Conservation (phyloP, 2,888 invertebrate genomes). For the Trachelus tabidus region DNA sequence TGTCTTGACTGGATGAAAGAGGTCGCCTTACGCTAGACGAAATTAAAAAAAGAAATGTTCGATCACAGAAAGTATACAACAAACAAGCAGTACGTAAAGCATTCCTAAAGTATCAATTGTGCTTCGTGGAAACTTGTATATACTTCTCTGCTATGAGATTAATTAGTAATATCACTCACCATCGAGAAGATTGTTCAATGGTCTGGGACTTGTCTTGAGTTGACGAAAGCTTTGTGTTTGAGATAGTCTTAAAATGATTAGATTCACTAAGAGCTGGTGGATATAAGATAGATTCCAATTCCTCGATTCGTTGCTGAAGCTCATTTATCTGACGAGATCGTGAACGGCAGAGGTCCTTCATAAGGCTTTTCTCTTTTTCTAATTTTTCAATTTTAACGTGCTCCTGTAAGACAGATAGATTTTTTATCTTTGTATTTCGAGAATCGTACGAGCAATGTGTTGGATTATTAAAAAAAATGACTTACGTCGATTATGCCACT, state of each 20-base stretch:
- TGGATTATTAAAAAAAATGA: slow-evolving; percentile 6
- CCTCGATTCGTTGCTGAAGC: slow-evolving; percentile 35
- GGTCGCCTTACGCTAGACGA: background rate
- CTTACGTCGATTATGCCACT: slow-evolving; percentile 50
- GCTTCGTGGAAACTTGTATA: background rate
- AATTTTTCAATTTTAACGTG: slow-evolving; percentile 69
- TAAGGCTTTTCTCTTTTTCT: slow-evolving; percentile 67
- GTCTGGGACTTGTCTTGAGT: background rate
- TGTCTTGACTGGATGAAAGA: slow-evolving; percentile 5
- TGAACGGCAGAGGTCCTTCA: slow-evolving; percentile 68
- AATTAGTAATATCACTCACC: background rate
- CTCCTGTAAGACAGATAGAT: slow-evolving; percentile 57
- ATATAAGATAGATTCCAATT: slow-evolving; percentile 26
- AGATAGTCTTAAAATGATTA: background rate
- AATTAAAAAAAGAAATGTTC: background rate
- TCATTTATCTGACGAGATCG: slow-evolving; percentile 57
- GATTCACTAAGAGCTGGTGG: background rate
- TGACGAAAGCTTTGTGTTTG: background rate
- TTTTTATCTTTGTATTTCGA: background rate
- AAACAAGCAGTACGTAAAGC: background rate
- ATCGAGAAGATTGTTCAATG: background rate
- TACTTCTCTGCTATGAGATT: background rate
- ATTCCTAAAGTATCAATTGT: background rate
- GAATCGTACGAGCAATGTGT: background rate
- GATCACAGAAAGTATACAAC: too few species aligned